phyloP scores from a whole-genome alignment of 2,113 vertebrate genomes.

The Cinclus mexicanus region DNA sequence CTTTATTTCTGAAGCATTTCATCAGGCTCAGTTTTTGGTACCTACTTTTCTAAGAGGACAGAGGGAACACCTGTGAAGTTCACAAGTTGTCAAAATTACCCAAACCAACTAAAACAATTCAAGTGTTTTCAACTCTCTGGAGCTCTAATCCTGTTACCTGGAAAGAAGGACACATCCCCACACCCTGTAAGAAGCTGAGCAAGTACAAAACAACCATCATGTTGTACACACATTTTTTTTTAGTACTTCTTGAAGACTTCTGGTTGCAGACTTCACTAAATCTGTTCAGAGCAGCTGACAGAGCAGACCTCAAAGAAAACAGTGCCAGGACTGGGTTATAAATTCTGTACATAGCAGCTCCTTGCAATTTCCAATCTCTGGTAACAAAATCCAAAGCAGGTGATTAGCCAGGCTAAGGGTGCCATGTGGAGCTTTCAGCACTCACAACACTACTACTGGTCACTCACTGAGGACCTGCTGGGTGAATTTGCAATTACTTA shows the following conservation, averaged over 20 bases:
- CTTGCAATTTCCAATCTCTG: slow-evolving; percentile 36
- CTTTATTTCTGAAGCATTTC: neutral
- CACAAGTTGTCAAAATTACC: neutral
- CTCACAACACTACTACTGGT: neutral
- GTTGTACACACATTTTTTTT: neutral
- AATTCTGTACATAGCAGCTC: slow-evolving; percentile 50
- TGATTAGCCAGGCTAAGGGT: neutral
- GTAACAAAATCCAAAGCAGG: slow-evolving; percentile 28
- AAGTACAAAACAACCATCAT: neutral
- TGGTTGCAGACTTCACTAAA: neutral
- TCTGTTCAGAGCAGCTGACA: slow-evolving; percentile 37
- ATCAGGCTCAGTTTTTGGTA: neutral
- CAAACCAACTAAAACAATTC: neutral
- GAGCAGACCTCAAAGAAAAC: slow-evolving; percentile 46
- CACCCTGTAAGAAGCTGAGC: neutral
- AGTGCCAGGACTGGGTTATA: slow-evolving; percentile 11
- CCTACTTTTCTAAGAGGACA: neutral
- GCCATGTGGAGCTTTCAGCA: slow-evolving; percentile 47
- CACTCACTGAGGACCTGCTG: neutral
- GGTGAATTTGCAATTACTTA: neutral
- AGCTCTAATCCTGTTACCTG: neutral
- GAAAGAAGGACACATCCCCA: neutral
- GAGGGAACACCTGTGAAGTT: neutral
- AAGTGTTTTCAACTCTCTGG: neutral
- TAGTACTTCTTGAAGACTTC: neutral